Evolutionary conservation across 2,797 vertebrate species (phyloP).

Genomic region (Phrynocephalus guinanensis): DNA sequence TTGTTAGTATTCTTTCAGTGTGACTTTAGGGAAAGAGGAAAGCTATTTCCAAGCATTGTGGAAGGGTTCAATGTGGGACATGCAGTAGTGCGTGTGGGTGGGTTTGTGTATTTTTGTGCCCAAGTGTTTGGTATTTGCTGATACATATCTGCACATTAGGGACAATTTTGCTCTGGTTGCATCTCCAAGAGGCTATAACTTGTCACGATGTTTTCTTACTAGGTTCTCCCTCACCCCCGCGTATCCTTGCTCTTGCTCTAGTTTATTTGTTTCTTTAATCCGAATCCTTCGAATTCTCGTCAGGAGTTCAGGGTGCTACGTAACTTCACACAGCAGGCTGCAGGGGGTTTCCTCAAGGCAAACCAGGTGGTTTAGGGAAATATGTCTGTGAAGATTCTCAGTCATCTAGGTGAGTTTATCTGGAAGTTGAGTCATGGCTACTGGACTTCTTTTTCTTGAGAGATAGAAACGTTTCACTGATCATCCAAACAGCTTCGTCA

Average conservation of each 20-base stretch:
- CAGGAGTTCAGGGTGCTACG: background rate
- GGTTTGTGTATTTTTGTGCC: constrained; percentile 15
- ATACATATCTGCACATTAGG: constrained; percentile 1
- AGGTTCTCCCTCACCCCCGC: background rate
- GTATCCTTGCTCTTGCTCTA: background rate
- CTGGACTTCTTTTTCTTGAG: too few species aligned
- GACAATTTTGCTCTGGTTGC: background rate
- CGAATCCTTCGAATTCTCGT: background rate
- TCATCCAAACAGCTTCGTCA: too few species aligned
- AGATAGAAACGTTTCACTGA: too few species aligned
- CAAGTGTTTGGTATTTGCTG: background rate
- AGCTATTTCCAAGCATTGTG: constrained; percentile 21
- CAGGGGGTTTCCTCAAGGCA: background rate
- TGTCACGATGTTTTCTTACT: background rate
- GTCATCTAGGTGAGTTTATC: too few species aligned
- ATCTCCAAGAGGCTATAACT: constrained; percentile 2
- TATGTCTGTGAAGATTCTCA: too few species aligned
- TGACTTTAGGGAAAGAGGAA: background rate
- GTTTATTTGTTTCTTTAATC: background rate
- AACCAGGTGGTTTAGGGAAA: background rate
- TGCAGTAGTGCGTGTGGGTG: constrained; percentile 18
- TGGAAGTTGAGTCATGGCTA: too few species aligned
- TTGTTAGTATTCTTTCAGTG: background rate
- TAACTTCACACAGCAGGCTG: background rate
- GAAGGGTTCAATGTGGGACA: background rate